Evolutionary conservation across 2,888 invertebrate genomes (phyloP).

Genomic region (Hypomecis atomaria): DNA sequence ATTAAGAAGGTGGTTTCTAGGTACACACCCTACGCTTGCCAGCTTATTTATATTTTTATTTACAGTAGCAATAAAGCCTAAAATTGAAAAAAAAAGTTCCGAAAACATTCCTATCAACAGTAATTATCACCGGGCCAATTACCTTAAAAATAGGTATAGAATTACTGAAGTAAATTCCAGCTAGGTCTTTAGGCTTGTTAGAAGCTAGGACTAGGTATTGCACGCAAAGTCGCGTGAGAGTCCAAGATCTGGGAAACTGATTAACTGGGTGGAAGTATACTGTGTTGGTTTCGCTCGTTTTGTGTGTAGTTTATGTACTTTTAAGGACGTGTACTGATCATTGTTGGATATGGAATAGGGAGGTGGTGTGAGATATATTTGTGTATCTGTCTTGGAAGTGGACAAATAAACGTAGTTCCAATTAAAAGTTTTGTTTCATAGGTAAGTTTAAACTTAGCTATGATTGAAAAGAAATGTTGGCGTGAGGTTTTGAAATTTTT

Average conservation of each 20-base stretch:
- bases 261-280: conserved; percentile 28
- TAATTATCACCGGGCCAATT: conserved; percentile 24
- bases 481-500: too few relatives aligned
- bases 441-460: too few relatives aligned
- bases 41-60: too few relatives aligned
- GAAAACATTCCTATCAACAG: conserved; percentile 16
- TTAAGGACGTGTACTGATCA: conserved; percentile 9
- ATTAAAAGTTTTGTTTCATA: too few relatives aligned
- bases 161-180: conserved; percentile 39
- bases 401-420: too few relatives aligned
- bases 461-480: too few relatives aligned
- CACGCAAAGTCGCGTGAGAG: conserved; percentile 64
- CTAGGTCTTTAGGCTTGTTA: conserved; percentile 55
- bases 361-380: too few relatives aligned
- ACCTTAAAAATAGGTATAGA: conserved; percentile 24
- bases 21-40: too few relatives aligned
- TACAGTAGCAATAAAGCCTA: too few relatives aligned
- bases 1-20: too few relatives aligned
- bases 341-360: conserved; percentile 13
- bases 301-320: conserved; percentile 33
- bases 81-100: conserved; percentile 3
- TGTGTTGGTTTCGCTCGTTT: conserved; percentile 35
- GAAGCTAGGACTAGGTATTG: conserved; percentile 38
- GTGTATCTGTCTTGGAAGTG: too few relatives aligned
- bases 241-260: conserved; percentile 40